phyloP scores from a whole-genome alignment of 2,888 invertebrate genomes.

The Orchestes rusci region DNA sequence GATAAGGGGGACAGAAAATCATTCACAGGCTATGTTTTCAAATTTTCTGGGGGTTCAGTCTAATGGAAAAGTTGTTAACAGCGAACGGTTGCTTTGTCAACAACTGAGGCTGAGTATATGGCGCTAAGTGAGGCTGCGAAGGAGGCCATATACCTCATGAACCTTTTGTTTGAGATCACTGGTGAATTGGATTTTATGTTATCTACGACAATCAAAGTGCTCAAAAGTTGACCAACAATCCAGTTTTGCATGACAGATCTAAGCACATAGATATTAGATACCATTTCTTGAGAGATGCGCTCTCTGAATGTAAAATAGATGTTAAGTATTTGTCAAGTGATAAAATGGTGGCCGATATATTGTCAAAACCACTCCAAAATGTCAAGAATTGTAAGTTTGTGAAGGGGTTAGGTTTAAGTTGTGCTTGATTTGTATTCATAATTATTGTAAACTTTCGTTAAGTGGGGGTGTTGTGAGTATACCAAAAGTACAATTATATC shows the following conservation, averaged over 20 bases:
- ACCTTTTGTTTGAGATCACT: slow-evolving; percentile 13
- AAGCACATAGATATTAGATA: slow-evolving; percentile 19
- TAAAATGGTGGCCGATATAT: slow-evolving; percentile 22
- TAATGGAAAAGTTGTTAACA: slow-evolving; percentile 32
- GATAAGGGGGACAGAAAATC: slow-evolving; percentile 30
- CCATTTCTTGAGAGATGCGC: slow-evolving; percentile 20
- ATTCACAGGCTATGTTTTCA: slow-evolving; percentile 32
- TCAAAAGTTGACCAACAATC: slow-evolving; percentile 17
- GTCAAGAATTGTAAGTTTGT: slow-evolving; percentile 14
- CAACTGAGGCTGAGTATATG: slow-evolving; percentile 32
- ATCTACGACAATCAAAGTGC: slow-evolving; percentile 24
- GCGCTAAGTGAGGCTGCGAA: slow-evolving; percentile 27
- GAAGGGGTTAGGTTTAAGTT: slow-evolving; percentile 7
- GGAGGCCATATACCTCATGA: slow-evolving; percentile 27
- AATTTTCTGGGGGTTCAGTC: slow-evolving; percentile 25
- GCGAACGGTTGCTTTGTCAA: slow-evolving; percentile 31
- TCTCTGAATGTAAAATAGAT: slow-evolving; percentile 7
- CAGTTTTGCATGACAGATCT: slow-evolving; percentile 14
- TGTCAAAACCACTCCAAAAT: too few species aligned
- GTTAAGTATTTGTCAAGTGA: slow-evolving; percentile 20
- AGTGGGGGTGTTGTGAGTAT: too few species aligned
- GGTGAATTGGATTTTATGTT: slow-evolving; percentile 5
- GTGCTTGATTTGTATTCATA: background rate
- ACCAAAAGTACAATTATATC: too few species aligned
- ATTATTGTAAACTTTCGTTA: background rate